phyloP scores from a whole-genome alignment of 1,140 invertebrate genomes.

The Papilio polytes region DNA sequence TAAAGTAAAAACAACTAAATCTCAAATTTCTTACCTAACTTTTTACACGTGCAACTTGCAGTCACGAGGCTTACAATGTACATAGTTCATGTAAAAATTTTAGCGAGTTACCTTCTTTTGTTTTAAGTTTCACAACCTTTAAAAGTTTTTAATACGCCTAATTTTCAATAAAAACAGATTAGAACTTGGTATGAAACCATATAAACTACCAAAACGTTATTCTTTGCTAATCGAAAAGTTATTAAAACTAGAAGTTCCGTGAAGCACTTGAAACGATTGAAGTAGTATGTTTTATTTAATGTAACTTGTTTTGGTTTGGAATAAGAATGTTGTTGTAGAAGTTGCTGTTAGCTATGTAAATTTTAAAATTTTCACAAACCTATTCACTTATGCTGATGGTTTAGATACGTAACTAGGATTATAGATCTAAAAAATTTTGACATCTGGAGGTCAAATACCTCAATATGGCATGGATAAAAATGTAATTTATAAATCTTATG shows the following conservation, averaged over 20 bases:
- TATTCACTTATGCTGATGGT: no score
- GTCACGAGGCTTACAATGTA: neutral
- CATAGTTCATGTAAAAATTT: neutral
- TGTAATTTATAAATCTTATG: no score
- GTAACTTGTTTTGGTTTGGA: neutral
- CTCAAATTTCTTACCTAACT: neutral
- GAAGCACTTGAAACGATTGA: neutral
- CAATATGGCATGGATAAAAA: neutral
- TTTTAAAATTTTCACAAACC: neutral
- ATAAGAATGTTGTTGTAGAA: no score
- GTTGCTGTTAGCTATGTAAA: neutral
- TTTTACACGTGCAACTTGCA: neutral
- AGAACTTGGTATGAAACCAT: neutral
- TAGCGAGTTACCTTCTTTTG: neutral
- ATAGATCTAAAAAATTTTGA: neutral
- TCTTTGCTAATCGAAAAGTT: neutral
- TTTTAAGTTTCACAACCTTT: neutral
- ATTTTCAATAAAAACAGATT: neutral
- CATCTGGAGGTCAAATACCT: neutral
- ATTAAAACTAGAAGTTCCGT: neutral
- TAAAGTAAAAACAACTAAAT: neutral
- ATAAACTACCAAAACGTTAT: neutral
- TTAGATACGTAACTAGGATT: no score
- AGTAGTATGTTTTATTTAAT: neutral
- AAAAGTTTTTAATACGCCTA: neutral